These are phyloP conservation scores for Papilio demoleus DNA, from an alignment of 2,888 invertebrate genomes.

Conservation along the genomic window DNA sequence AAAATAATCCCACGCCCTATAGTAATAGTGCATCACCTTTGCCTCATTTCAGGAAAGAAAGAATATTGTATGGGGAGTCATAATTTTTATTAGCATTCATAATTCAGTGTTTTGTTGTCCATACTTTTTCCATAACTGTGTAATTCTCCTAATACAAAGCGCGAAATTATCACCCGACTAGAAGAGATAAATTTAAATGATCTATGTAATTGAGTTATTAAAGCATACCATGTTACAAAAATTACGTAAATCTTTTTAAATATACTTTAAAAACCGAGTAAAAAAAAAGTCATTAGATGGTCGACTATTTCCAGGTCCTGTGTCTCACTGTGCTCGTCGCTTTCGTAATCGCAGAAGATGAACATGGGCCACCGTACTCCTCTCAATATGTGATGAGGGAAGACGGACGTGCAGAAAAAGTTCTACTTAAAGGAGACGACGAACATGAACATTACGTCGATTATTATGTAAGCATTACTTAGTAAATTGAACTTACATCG, in stretches of 20 bases:
- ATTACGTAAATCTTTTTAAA: too few species aligned
- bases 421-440: conserved; percentile 52
- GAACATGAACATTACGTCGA: conserved; percentile 54
- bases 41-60: not conserved
- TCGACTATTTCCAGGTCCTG: conserved; percentile 47
- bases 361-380: conserved; percentile 66
- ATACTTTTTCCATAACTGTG: too few species aligned
- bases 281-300: not conserved
- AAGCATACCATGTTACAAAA: too few species aligned
- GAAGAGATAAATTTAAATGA: too few species aligned
- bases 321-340: conserved; percentile 57
- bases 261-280: not conserved
- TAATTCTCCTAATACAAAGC: too few species aligned
- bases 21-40: not conserved
- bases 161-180: too few species aligned
- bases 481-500: conserved; percentile 60
- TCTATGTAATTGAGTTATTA: too few species aligned
- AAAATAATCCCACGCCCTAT: too few species aligned
- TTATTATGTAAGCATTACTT: conserved; percentile 50
- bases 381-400: conserved; percentile 66
- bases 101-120: too few species aligned
- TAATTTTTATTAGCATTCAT: too few species aligned
- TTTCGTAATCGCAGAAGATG: conserved; percentile 53
- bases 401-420: conserved; percentile 61
- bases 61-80: too few species aligned